Percentiles rank a stretch among this genome's conserved stretches.
phyloP scores from a whole-genome alignment of 2,888 invertebrate species.

The Troilus luridus region DNA sequence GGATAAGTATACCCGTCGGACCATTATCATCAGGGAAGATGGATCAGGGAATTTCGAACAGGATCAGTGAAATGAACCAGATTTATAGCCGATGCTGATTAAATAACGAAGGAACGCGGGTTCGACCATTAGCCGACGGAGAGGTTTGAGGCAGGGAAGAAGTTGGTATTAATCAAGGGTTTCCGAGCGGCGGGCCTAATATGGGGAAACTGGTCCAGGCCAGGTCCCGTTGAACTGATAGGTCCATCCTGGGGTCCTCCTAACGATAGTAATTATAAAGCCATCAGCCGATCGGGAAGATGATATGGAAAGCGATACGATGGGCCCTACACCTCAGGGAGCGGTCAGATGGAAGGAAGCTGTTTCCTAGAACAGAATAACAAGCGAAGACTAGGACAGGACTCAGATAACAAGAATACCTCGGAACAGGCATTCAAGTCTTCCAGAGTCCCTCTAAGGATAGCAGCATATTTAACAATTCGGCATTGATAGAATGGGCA shows the following conservation, averaged over 20 bases:
- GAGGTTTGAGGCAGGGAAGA: neutral
- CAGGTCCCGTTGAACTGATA: neutral
- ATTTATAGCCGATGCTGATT: constrained; percentile 16
- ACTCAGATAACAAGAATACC: neutral
- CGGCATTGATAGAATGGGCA: too few species aligned
- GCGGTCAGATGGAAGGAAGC: neutral
- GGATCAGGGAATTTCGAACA: constrained; percentile 22
- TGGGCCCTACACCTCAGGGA: neutral
- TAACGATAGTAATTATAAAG: constrained; percentile 35
- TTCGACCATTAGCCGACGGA: neutral
- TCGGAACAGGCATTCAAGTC: neutral
- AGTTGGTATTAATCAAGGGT: constrained; percentile 15
- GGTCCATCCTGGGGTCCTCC: neutral
- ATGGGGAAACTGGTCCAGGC: constrained; percentile 9
- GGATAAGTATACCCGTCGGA: neutral
- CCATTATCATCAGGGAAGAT: constrained; percentile 5
- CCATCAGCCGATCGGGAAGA: constrained; percentile 10
- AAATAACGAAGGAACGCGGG: constrained; percentile 1
- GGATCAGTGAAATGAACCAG: constrained; percentile 1
- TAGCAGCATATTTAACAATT: too few species aligned
- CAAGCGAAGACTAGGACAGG: neutral
- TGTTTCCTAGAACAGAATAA: neutral
- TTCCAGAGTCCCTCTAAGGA: too few species aligned
- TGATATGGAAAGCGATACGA: constrained; percentile 16
- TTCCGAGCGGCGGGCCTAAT: neutral